Evolutionary conservation across 2,797 vertebrate genomes (phyloP).

Genomic region (Nannoperca obscura): DNA sequence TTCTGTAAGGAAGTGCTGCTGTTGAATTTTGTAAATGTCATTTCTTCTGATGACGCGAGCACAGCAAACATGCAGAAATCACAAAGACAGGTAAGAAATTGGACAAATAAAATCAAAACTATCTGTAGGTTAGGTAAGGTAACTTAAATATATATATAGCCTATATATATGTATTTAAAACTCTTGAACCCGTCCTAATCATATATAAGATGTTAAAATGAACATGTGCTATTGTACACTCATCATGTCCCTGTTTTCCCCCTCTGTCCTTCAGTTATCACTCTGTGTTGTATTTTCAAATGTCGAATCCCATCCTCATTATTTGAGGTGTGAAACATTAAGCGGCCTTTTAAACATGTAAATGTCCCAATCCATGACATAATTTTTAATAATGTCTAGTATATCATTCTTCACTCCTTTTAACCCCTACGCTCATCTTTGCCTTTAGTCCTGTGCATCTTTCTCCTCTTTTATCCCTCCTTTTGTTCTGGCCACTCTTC

Average conservation of each 20-base stretch:
- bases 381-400: too few relatives aligned
- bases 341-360: not conserved
- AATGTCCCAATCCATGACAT: not conserved
- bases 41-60: not conserved
- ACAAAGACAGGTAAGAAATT: not conserved
- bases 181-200: not conserved
- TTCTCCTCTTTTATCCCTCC: conserved; percentile 20
- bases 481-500: conserved; percentile 3
- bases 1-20: not conserved
- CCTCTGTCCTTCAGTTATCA: conserved; percentile 88
- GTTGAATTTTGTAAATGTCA: not conserved
- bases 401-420: too few relatives aligned
- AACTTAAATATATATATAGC: too few relatives aligned
- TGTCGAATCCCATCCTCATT: conserved; percentile 95
- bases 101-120: not conserved
- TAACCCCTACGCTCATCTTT: conserved; percentile 13
- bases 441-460: not conserved
- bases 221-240: not conserved
- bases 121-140: not conserved
- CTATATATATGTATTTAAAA: not conserved
- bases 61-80: not conserved
- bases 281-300: conserved; percentile 97
- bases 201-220: not conserved
- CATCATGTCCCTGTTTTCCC: not conserved
- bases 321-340: not conserved